phyloP scores from a whole-genome alignment of 1,140 invertebrate genomes.

The Drosophila azteca region DNA sequence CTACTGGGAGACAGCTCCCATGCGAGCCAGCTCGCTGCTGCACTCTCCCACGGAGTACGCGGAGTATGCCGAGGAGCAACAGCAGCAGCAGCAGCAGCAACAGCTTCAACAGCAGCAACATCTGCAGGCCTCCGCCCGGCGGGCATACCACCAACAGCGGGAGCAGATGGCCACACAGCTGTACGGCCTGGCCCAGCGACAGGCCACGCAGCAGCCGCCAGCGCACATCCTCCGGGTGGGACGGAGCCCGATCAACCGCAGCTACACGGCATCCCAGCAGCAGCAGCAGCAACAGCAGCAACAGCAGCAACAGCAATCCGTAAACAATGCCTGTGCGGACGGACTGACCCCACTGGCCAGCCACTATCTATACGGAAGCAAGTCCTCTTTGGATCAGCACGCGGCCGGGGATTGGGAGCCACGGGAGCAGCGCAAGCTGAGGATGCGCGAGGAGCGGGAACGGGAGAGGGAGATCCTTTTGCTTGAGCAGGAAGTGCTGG shows the following conservation, averaged over 20 bases:
- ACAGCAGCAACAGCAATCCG: slow-evolving; percentile 28
- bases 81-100: slow-evolving; percentile 33
- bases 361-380: slow-evolving; percentile 78
- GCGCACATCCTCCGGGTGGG: slow-evolving; percentile 64
- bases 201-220: slow-evolving; percentile 39
- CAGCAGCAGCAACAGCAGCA: slow-evolving; percentile 34
- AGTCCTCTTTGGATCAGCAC: slow-evolving; percentile 68
- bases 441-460: slow-evolving; percentile 65
- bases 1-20: slow-evolving; percentile 76
- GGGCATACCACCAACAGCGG: slow-evolving; percentile 65
- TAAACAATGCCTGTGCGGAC: slow-evolving; percentile 70
- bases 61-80: slow-evolving; percentile 39
- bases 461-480: slow-evolving; percentile 56
- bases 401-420: slow-evolving; percentile 53
- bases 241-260: slow-evolving; percentile 73
- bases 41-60: slow-evolving; percentile 65
- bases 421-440: slow-evolving; percentile 66
- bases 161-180: slow-evolving; percentile 50
- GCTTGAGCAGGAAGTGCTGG: slow-evolving; percentile 60
- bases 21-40: slow-evolving; percentile 53
- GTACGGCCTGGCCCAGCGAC: slow-evolving; percentile 56
- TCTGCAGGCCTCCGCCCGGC: slow-evolving; percentile 53
- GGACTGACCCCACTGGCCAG: slow-evolving; percentile 71
- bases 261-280: slow-evolving; percentile 33
- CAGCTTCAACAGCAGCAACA: slow-evolving; percentile 55